Evolutionary conservation across 2,113 vertebrate species (phyloP).

Genomic region (Zapornia atra): DNA sequence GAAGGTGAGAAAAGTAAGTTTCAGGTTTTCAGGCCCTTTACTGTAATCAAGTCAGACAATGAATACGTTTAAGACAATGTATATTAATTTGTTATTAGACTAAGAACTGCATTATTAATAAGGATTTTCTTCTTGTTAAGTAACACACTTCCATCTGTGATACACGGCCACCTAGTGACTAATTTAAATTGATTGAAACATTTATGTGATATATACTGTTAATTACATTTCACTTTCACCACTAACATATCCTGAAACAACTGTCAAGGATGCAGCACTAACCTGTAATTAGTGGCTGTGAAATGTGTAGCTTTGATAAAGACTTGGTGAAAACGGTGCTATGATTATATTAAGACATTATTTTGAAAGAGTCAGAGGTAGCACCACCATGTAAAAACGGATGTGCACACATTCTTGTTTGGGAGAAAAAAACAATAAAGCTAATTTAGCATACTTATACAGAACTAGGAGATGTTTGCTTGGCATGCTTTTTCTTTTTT

Average conservation of each 20-base stretch:
- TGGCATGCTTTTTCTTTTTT: not conserved
- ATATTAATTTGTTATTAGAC: conserved; percentile 11
- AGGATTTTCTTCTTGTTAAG: conserved; percentile 39
- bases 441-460: not conserved
- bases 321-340: not conserved
- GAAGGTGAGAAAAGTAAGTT: accelerated
- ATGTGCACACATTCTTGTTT: not conserved
- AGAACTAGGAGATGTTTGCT: not conserved
- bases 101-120: conserved; percentile 44
- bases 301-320: not conserved
- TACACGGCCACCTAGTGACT: conserved; percentile 45
- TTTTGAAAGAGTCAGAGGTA: not conserved
- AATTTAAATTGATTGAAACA: conserved; percentile 59
- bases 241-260: conserved; percentile 11
- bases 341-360: not conserved
- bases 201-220: conserved; percentile 31
- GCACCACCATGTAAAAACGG: not conserved
- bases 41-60: not conserved
- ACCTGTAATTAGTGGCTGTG: not conserved
- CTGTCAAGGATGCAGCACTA: not conserved
- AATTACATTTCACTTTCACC: conserved; percentile 53
- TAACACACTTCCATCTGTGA: conserved; percentile 33
- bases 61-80: not conserved
- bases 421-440: not conserved
- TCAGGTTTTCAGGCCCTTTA: not conserved